Evolutionary conservation across 1,140 invertebrate genomes (phyloP), one percentile per base, ranked within the genome.

Genomic region (Ooceraea biroi): DNA sequence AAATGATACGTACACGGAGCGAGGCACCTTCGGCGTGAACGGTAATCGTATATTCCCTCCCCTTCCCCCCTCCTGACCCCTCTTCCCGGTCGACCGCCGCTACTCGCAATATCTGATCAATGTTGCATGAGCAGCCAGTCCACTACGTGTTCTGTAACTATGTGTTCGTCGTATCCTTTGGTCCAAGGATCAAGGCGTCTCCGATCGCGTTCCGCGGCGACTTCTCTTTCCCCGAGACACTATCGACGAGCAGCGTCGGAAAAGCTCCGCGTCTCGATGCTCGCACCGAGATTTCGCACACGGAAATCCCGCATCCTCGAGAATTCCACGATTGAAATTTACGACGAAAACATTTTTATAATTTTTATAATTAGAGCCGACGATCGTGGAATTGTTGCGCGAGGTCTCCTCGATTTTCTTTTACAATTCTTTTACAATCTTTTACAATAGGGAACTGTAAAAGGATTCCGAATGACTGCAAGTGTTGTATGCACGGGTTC

Each of bases 51-150:
- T 76, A 86, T 88, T 76, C n/a, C 17, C 30, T n/a, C 27, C 25
- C 46, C 17, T 48, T 48, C 25, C 44, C 22, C 73, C 72, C 1
- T 12, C 72, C 57, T n/a, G n/a, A 27, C 19, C n/a, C 52, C 52
- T 7, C 50, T 36, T 30, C 30, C 50, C 11, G 25, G 50, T 3
- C 50, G 63, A 80, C 60, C 52, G 82, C 63, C 85, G 30, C 11
- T 19, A 72, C 76, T 82, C 80, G 84, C 86, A 86, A 89, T 83
- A 84, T 86, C 87, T 86, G 80, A 89, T 88, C 88, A 89, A 89
- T 88, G 87, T 89, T 89, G 78, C 84, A 88, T 55, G 84, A 84
- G 50, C 73, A 77, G 52, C 82, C 78, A 76, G 88, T 88, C 78
- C 88, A 66, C 76, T 88, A 83, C 87, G 86, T 88, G 83, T n/a